phyloP scores from a whole-genome alignment of 1,140 invertebrate genomes.

The Spodoptera litura region DNA sequence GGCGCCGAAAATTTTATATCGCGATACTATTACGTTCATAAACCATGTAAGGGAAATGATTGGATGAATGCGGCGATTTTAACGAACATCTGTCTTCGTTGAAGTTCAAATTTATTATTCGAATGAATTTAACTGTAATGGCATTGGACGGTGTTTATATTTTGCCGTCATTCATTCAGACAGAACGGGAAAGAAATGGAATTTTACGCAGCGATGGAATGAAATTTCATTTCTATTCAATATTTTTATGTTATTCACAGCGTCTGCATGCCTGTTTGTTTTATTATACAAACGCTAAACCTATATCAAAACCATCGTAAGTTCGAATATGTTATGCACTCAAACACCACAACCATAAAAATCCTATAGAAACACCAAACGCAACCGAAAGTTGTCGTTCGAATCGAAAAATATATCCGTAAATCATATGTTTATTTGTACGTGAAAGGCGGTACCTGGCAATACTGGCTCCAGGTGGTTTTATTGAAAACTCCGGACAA shows the following conservation, averaged over 20 bases:
- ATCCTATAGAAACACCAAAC: constrained; percentile 28
- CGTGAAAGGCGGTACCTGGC: constrained; percentile 62
- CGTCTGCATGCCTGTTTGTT: neutral
- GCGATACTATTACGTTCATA: constrained; percentile 71
- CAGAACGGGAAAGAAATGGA: constrained; percentile 19
- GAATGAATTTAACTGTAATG: constrained; percentile 31
- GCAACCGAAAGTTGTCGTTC: constrained; percentile 43
- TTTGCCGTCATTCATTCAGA: constrained; percentile 10
- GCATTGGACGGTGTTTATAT: constrained; percentile 28
- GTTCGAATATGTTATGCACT: neutral
- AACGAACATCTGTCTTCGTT: constrained; percentile 42
- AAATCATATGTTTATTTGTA: constrained; percentile 72
- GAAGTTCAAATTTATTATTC: constrained; percentile 27
- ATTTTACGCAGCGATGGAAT: constrained; percentile 3
- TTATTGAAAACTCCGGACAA: constrained; percentile 70
- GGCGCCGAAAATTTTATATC: constrained; percentile 79
- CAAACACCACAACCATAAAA: constrained; percentile 24
- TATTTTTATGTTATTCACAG: constrained; percentile 9
- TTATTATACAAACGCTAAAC: neutral
- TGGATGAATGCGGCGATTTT: constrained; percentile 61
- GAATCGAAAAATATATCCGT: constrained; percentile 59
- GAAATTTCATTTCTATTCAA: constrained; percentile 4
- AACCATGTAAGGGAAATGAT: constrained; percentile 69
- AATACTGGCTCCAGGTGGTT: constrained; percentile 52
- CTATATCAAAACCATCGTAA: neutral